Evolutionary conservation across 1,140 invertebrate genomes (phyloP), one percentile per base, ranked within the genome.

Genomic region (Araneus ventricosus): DNA sequence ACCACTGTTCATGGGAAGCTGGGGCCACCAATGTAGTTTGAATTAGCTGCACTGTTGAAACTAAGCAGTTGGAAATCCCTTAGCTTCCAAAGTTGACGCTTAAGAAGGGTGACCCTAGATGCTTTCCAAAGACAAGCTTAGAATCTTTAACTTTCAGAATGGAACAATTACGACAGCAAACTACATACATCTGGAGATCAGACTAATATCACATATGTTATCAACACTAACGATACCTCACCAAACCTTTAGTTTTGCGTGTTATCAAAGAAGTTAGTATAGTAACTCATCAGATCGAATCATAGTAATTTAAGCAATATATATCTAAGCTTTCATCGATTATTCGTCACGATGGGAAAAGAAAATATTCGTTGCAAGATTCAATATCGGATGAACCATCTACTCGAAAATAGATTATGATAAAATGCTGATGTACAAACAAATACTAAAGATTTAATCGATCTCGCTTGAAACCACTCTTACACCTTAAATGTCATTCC

Each of bases 311-410:
- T n/a, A n/a, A n/a, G 0, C 94, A 95, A 92, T 95, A 94, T 27
- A 95, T 96, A 17, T 94, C 94, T 0, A 95, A 95, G 94, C 95
- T 95, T 90, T 95, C 95, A 1, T 95, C 95, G 0, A 93, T 95
- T 34, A 95, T 96, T 57, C 79, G 92, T 22, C 94, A 95, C 93
- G 94, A 96, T n/a, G 30, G 95, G 96, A 17, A 87, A 93, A 4
- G 93, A 95, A 2, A 96, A 96, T 86, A 70, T 85, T 39, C n/a
- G 85, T 90, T n/a, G 93, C 75, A n/a, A 6, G 93, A 94, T 59
- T 34, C 93, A 27, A 45, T 94, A 10, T 85, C 85, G 2, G 70
- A 75, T 22, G 59, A 67, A 37, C 27, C 94, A 63, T 8, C n/a
- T 30, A 39, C 5, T 79, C 27, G 8, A 6, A 30, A 27, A 34